phyloP scores from a whole-genome alignment of 2,113 vertebrate genomes.

The Zapornia atra region DNA sequence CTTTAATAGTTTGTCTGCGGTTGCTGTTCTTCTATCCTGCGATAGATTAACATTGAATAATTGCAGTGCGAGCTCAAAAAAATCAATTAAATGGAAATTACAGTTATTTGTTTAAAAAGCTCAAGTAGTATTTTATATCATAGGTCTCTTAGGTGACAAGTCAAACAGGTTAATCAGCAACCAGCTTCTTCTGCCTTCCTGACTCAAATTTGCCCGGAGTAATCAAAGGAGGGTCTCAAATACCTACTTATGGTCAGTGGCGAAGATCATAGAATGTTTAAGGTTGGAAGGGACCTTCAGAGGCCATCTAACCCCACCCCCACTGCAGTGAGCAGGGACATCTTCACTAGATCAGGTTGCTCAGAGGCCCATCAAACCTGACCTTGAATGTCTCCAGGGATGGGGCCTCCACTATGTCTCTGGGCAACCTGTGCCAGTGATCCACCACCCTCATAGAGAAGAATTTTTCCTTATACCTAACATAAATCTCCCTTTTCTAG shows the following conservation, averaged over 20 bases:
- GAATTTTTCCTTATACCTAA: too few relatives aligned
- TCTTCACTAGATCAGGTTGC: too few relatives aligned
- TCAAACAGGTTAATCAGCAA: constrained; percentile 35
- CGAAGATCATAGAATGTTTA: background rate
- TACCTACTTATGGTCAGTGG: background rate
- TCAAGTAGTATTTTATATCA: constrained; percentile 46
- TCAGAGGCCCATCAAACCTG: too few relatives aligned
- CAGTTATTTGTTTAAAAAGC: constrained; percentile 64
- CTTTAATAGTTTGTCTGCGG: background rate
- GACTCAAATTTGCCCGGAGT: background rate
- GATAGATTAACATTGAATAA: constrained; percentile 49
- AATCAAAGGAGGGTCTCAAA: background rate
- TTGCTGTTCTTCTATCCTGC: background rate
- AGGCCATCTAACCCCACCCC: too few relatives aligned
- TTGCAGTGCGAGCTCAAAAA: constrained; percentile 31
- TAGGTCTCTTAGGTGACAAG: constrained; percentile 7
- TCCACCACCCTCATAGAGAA: too few relatives aligned
- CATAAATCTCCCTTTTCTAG: too few relatives aligned
- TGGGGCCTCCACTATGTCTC: too few relatives aligned
- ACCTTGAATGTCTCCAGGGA: too few relatives aligned
- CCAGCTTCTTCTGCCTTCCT: background rate
- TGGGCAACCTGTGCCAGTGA: too few relatives aligned
- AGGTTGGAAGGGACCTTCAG: too few relatives aligned
- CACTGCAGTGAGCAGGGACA: too few relatives aligned
- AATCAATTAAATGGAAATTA: constrained; percentile 65